Base-by-base conservation (phyloP, 2,888 invertebrate genomes). In the Cheilosia variabilis region DNA sequence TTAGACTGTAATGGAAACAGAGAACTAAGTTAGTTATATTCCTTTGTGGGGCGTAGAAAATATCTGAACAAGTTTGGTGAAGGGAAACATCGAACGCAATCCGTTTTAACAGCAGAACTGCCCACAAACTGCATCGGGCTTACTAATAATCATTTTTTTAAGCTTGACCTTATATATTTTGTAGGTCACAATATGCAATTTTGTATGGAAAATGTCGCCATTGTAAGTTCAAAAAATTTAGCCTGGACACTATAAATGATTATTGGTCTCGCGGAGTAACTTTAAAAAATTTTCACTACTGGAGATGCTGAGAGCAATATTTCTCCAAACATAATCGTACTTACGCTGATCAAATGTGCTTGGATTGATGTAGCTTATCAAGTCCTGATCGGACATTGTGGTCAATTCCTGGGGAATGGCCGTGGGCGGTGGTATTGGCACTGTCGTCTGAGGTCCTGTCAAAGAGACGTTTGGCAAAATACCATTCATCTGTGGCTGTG, bases 281-380 rank as follows among this genome's bases (percentile, higher is more conserved):
- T 27, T 27, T 27, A 6, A 27, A 27, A 6, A 27, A 6, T 22
- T 22, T 22, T 22, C 22, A 2, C 22, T 22, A 22, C 22, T 22
- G 2, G 2, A 22, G 1, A 27, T 6, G 27, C 27, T 27, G 27
- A 6, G 31, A 31, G 1, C 31, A 7, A 31, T 31, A 10, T 17
- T 57, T 10, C 4, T 7, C 7, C n/a, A 19, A 6, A 9, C 2
- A 24, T 41, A 55, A 37, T 15, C 50, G 1, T 43, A 89, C 94
- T 93, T 93, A 95, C 95, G 95, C 94, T 95, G 96, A 93, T 97
- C 97, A 92, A 97, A 97, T 92, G 96, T 96, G 93, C 96, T 96
- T 65, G 97, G 96, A 93, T 97, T 97, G 88, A 97, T 97, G 93
- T 97, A 96, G 91, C 96, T 97, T 88, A 97, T 94, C 88, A 97